phyloP scores from a whole-genome alignment of 2,797 vertebrate species.

The Cyclura pinguis region DNA sequence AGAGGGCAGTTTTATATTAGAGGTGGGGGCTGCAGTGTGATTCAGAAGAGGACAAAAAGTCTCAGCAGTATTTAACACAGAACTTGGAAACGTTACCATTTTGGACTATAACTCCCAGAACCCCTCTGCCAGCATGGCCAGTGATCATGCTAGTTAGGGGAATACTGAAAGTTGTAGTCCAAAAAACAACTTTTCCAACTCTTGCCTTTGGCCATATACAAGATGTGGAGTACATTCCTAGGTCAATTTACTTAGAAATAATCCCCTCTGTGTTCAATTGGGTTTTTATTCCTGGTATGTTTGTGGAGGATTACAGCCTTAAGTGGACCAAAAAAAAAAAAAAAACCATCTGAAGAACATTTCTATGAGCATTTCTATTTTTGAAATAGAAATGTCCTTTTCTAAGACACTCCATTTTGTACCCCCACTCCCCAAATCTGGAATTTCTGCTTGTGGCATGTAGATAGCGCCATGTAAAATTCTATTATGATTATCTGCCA shows the following conservation, averaged over 20 bases:
- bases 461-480: not conserved
- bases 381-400: too few species aligned
- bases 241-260: not conserved
- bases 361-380: too few species aligned
- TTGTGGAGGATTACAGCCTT: too few species aligned
- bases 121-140: too few species aligned
- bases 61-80: not conserved
- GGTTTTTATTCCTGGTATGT: not conserved
- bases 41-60: not conserved
- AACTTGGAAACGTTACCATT: too few species aligned
- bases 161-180: too few species aligned
- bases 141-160: too few species aligned
- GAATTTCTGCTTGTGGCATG: not conserved
- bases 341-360: not conserved
- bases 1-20: not conserved
- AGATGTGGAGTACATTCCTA: not conserved
- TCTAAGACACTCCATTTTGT: too few species aligned
- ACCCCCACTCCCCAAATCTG: too few species aligned
- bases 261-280: not conserved
- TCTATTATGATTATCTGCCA: not conserved
- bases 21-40: not conserved
- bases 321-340: not conserved
- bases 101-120: too few species aligned
- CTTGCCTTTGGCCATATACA: not conserved
- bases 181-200: too few species aligned